These are phyloP conservation scores for Mionectes olivaceus DNA, from an alignment of 2,797 vertebrate species.

Conservation along the genomic window DNA sequence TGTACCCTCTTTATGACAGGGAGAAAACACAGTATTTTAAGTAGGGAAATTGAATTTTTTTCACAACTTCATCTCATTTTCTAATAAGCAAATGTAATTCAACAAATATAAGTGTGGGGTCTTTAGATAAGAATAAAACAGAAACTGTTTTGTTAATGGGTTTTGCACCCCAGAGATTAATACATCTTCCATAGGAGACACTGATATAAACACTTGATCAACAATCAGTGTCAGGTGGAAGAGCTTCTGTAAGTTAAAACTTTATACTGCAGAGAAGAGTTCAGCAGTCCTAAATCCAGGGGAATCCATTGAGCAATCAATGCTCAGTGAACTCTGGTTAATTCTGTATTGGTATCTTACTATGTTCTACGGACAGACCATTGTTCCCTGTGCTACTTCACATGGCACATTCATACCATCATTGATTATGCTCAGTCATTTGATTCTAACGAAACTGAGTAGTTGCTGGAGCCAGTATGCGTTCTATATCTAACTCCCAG, in stretches of 20 bases:
- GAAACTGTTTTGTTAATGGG: neutral
- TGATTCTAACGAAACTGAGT: neutral
- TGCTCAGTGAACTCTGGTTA: neutral
- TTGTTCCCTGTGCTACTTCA: neutral
- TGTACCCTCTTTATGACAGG: neutral
- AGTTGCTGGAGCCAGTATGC: neutral
- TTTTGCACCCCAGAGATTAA: neutral
- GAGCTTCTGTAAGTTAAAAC: neutral
- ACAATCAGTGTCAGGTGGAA: neutral
- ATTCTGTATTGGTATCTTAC: neutral
- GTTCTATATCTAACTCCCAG: neutral
- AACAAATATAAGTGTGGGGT: neutral
- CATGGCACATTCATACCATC: neutral
- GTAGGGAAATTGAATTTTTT: neutral
- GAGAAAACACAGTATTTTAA: neutral
- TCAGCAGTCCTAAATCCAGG: neutral
- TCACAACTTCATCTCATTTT: neutral
- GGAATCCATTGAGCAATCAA: neutral
- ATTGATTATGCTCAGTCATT: neutral
- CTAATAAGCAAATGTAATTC: neutral
- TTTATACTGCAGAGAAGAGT: neutral
- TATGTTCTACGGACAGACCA: neutral
- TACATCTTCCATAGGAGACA: neutral
- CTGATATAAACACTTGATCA: neutral
- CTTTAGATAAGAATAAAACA: neutral